phyloP scores from a whole-genome alignment of 1,140 invertebrate genomes.

The Bombus difficillimus region DNA sequence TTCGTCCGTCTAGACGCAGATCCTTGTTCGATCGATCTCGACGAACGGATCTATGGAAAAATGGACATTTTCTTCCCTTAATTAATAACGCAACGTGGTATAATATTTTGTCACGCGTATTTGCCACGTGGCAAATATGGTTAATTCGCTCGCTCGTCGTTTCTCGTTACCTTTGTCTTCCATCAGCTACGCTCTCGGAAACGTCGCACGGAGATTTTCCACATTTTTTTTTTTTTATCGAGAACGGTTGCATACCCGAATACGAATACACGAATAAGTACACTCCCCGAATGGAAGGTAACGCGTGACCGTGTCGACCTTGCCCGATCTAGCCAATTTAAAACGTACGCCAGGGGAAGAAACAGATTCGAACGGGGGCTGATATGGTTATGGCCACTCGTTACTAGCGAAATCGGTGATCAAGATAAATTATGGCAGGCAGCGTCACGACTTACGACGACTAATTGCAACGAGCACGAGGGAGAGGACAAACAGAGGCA shows the following conservation, averaged over 20 bases:
- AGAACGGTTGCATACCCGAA: background rate
- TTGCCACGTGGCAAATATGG: no score
- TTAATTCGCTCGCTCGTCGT: no score
- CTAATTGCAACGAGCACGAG: constrained; percentile 64
- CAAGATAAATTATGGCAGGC: constrained; percentile 66
- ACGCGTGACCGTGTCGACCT: constrained; percentile 37
- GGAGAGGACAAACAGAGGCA: constrained; percentile 51
- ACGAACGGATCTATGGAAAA: no score
- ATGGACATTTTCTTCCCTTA: no score
- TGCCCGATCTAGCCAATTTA: background rate
- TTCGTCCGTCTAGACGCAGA: no score
- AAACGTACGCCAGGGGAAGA: constrained; percentile 10
- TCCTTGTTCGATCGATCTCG: no score
- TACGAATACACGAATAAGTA: background rate
- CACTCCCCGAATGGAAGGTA: background rate
- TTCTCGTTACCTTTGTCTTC: rapidly evolving
- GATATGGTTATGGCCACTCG: constrained; percentile 30
- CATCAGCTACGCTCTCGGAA: no score
- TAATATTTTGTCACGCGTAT: no score
- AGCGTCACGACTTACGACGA: constrained; percentile 67
- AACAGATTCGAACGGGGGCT: constrained; percentile 4
- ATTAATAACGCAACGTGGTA: no score
- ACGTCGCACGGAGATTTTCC: background rate
- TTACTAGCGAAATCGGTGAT: constrained; percentile 53
- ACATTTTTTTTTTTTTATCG: background rate